Evolutionary conservation across 1,140 invertebrate genomes (phyloP), one percentile per base, ranked within the genome.

Genomic region (Doryteuthis pealeii): DNA sequence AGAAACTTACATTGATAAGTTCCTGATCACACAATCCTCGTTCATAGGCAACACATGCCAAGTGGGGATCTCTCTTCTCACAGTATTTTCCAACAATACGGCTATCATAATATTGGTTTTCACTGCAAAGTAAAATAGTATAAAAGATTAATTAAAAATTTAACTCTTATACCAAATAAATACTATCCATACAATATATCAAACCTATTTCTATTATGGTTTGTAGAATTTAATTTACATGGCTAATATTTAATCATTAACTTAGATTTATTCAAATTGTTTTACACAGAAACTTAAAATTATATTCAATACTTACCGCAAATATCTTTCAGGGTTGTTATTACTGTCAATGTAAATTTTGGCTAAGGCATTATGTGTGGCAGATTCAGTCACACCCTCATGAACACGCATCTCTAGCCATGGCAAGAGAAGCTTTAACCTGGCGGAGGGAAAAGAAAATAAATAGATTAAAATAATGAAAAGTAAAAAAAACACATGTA

Each of bases 271-370:
- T n/a, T n/a, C n/a, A n/a, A n/a, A n/a, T n/a, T n/a, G n/a, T n/a
- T n/a, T n/a, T n/a, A n/a, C n/a, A n/a, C n/a, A n/a, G n/a, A n/a
- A n/a, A n/a, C n/a, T n/a, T n/a, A n/a, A n/a, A n/a, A n/a, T n/a
- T n/a, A n/a, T n/a, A n/a, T n/a, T n/a, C n/a, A 3, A 40, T 35
- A 43, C 72, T 58, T 78, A 86, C 90, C 95, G 96, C 12, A 99
- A 91, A 90, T 99, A 99, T 85, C 97, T 90, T 86, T 99, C 98
- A 1, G 98, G 96, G 89, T 99, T 99, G 84, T 99, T 99, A 88
- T 99, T 99, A 75, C 96, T 96, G 87, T 99, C 98, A 80, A 99
- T 99, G 90, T 99, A 99, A 81, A 99, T 99, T 88, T 99, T 99
- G 70, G 98, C 98, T 72, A 99, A 88, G 4, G 98, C 98, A 90